A percentile compares a stretch with the other conserved stretches of the same genome.
phyloP scores from a whole-genome alignment of 2,797 vertebrate genomes.

The Lepilemur ruficaudatus region DNA sequence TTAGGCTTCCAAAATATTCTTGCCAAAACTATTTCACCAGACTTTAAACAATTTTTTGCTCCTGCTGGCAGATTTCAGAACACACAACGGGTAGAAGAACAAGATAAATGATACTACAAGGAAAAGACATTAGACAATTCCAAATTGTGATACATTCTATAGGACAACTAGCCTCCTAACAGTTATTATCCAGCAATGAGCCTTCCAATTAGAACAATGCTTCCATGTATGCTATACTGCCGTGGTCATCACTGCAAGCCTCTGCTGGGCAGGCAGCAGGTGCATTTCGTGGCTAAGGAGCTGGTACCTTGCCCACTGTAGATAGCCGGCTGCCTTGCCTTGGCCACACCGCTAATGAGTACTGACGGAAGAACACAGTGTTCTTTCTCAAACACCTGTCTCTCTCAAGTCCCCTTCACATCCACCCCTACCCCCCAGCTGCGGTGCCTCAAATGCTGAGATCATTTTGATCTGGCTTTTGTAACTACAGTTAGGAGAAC shows the following conservation, averaged over 20 bases:
- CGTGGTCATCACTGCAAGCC: neutral
- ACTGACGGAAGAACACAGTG: neutral
- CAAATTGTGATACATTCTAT: neutral
- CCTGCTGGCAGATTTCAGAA: neutral
- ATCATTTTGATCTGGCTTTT: conserved; percentile 39
- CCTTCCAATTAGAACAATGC: neutral
- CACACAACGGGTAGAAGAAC: neutral
- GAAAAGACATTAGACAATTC: neutral
- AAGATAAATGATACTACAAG: neutral
- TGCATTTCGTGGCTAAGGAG: neutral
- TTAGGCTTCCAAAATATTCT: neutral
- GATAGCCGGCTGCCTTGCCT: neutral
- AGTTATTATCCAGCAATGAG: neutral
- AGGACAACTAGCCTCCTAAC: neutral
- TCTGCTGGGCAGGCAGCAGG: neutral
- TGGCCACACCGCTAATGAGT: neutral
- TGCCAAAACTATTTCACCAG: neutral
- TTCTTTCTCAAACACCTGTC: neutral
- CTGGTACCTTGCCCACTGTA: neutral
- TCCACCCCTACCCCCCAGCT: neutral
- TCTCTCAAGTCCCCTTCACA: neutral
- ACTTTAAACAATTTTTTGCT: neutral
- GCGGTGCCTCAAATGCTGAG: neutral
- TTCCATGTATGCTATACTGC: rapidly evolving
- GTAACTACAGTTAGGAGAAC: conserved; percentile 34